Evolutionary conservation across 2,888 invertebrate genomes (phyloP), one percentile per base, ranked within the genome.

Genomic region (Tinea trinotella): DNA sequence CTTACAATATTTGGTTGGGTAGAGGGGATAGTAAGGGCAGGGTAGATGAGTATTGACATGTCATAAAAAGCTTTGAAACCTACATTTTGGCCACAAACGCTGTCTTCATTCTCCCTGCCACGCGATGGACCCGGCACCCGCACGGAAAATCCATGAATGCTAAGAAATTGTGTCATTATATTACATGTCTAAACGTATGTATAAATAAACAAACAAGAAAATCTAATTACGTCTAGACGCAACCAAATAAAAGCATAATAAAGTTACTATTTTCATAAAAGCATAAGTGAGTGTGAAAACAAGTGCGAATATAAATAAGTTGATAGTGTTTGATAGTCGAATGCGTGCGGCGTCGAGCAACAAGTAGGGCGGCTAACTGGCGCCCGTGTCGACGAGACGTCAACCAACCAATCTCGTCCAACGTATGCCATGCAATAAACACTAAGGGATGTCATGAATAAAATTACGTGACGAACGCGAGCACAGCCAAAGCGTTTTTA

Each of bases 301-400:
- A 46, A 46, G 40, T 19, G 19, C 5, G 18, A 40, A 40, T 40
- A 40, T 46, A 46, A 46, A 46, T 46, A 46, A 46, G 17, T 46
- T 19, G 46, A 46, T 46, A 19, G 46, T 46, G 46, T 46, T 46
- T 46, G 46, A 52, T 52, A 52, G 34, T 24, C 17, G 50, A 50
- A 18, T 35, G 30, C 30, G 30, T 15, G 30, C 35, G 52, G 34
- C 60, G 60, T 61, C 62, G 66, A 61, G 76, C 77, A 80, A 80
- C 81, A 81, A 80, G 81, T 80, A 76, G 69, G 74, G 74, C 81
- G 82, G 67, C 80, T 62, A 64, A 69, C 66, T 69, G 81, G 76
- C 77, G 74, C 73, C 72, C 58, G 46, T 40, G 46, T 50, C 46
- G 52, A n/a, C 52, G 18, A n/a, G n/a, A 18, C 52, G 52, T 22